Percentiles rank a stretch among this genome's conserved stretches.
These are phyloP conservation scores for Bradypodion ventrale DNA, from an alignment of 2,797 vertebrate species.

Conservation along the genomic window DNA sequence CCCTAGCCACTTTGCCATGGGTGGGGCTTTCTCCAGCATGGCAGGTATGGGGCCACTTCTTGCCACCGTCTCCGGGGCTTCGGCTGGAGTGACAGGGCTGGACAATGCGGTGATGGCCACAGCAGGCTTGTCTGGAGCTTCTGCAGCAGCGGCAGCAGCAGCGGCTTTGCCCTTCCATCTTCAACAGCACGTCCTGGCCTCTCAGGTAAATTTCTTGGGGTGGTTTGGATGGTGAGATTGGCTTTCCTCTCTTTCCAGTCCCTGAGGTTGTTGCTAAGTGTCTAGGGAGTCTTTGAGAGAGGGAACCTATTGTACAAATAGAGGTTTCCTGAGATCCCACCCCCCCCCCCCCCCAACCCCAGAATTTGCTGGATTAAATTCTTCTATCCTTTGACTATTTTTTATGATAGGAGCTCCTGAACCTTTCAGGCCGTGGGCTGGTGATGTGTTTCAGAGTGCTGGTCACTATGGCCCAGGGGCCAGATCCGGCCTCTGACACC, in stretches of 20 bases:
- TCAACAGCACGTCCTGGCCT: conserved; percentile 96
- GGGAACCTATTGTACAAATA: too few species aligned
- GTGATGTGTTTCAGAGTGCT: too few species aligned
- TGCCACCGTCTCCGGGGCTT: conserved; percentile 87
- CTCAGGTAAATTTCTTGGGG: conserved; percentile 82
- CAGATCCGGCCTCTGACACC: too few species aligned
- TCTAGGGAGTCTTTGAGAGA: not conserved
- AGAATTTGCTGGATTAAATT: too few species aligned
- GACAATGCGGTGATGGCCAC: conserved; percentile 87
- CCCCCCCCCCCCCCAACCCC: not conserved
- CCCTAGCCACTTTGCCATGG: conserved; percentile 95
- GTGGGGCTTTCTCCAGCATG: conserved; percentile 95
- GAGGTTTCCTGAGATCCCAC: not conserved
- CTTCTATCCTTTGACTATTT: too few species aligned
- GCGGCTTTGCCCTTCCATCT: conserved; percentile 92
- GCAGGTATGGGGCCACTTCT: conserved; percentile 88
- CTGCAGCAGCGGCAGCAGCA: conserved; percentile 72
- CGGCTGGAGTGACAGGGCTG: conserved; percentile 86
- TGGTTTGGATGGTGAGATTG: too few species aligned
- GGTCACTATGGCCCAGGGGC: too few species aligned
- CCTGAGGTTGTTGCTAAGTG: not conserved
- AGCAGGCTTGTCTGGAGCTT: conserved; percentile 86
- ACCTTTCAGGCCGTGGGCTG: too few species aligned
- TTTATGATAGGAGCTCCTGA: too few species aligned
- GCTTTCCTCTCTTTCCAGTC: accelerated